Conservation (phyloP, 2,113 vertebrate genomes). For the Aspiorhynchus laticeps region DNA sequence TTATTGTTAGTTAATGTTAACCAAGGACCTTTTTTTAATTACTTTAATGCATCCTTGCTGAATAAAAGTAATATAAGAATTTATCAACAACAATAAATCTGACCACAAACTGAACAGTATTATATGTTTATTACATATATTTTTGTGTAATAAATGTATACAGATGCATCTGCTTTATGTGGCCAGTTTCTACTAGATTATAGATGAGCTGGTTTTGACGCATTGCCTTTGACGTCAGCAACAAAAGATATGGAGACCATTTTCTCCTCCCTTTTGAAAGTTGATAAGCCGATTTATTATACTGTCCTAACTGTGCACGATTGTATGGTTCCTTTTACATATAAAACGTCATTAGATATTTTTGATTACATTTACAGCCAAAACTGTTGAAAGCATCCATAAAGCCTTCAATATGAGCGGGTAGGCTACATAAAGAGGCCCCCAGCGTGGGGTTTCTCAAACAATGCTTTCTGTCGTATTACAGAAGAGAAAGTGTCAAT, state of each 20-base stretch:
- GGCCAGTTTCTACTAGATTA: not conserved
- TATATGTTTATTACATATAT: not conserved
- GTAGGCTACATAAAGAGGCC: not conserved
- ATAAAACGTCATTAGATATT: not conserved
- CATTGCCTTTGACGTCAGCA: not conserved
- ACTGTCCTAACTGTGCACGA: not conserved
- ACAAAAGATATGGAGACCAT: not conserved
- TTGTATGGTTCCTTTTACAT: not conserved
- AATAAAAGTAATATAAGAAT: not conserved
- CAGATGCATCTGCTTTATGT: not conserved
- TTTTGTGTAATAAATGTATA: not conserved
- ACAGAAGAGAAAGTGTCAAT: conserved; percentile 60
- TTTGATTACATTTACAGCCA: conserved; percentile 16
- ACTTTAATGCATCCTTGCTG: not conserved
- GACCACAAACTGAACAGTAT: not conserved
- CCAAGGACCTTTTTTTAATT: not conserved
- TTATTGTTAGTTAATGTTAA: no score
- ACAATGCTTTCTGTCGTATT: conserved; percentile 51
- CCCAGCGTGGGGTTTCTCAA: conserved; percentile 24
- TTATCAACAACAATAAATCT: not conserved
- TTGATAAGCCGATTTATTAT: not conserved
- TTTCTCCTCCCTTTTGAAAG: not conserved
- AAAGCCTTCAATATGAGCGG: not conserved
- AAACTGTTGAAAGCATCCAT: conserved; percentile 23
- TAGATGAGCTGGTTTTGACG: not conserved